phyloP scores from a whole-genome alignment of 2,888 invertebrate genomes.

The Pandemis heparana region DNA sequence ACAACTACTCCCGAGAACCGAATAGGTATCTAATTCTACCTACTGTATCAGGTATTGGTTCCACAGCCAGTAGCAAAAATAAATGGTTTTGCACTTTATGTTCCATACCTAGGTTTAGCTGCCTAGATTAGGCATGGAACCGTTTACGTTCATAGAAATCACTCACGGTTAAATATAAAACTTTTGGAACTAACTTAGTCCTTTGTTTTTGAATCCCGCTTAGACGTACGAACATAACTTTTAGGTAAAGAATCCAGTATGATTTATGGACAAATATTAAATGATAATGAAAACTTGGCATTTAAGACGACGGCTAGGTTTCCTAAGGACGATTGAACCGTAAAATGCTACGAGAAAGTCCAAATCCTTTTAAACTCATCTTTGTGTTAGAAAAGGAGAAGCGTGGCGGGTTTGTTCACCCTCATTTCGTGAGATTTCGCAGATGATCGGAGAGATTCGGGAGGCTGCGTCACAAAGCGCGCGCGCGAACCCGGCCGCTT shows the following conservation, averaged over 20 bases:
- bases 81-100: not conserved
- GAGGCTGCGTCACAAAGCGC: slow-evolving; percentile 81
- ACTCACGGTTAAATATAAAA: slow-evolving; percentile 11
- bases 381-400: slow-evolving; percentile 81
- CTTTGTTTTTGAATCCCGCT: not conserved
- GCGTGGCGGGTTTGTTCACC: slow-evolving; percentile 83
- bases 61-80: no score
- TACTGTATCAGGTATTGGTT: no score
- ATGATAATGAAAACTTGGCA: slow-evolving; percentile 49
- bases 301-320: slow-evolving; percentile 59
- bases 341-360: slow-evolving; percentile 78
- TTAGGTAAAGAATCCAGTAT: not conserved
- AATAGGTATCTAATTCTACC: no score
- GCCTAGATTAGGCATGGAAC: not conserved
- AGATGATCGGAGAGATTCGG: slow-evolving; percentile 73
- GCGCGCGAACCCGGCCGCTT: slow-evolving; percentile 85
- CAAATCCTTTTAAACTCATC: slow-evolving; percentile 83
- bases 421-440: slow-evolving; percentile 74
- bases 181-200: slow-evolving; percentile 9
- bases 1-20: no score
- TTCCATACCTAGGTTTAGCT: not conserved
- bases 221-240: not conserved
- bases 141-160: not conserved
- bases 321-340: slow-evolving; percentile 72
- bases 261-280: not conserved